Evolutionary conservation across 2,113 vertebrate species (phyloP).

Genomic region (Donacobius atricapilla): DNA sequence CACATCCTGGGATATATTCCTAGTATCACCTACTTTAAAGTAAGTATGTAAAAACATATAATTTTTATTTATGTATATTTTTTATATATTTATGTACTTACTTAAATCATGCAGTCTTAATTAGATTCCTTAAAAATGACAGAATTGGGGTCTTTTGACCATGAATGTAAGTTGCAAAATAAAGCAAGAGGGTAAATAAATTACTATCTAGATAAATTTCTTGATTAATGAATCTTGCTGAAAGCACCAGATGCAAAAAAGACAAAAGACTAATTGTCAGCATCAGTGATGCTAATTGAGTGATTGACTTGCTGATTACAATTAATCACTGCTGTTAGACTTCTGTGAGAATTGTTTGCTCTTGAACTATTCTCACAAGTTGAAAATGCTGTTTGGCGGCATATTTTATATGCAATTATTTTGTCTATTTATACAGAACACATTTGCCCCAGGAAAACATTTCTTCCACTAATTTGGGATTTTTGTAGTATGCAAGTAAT

Average conservation of each 20-base stretch:
- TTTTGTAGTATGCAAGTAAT: neutral
- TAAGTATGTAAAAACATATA: neutral
- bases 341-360: neutral
- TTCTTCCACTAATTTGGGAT: neutral
- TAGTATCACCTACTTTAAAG: neutral
- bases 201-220: neutral
- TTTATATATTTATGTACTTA: neutral
- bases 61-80: neutral
- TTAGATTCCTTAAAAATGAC: neutral
- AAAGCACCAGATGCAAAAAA: neutral
- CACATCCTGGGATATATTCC: neutral
- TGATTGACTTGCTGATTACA: constrained; percentile 33
- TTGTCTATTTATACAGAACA: neutral
- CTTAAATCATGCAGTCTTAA: neutral
- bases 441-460: neutral
- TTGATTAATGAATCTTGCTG: constrained; percentile 17
- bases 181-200: neutral
- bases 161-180: neutral
- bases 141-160: neutral
- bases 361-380: neutral
- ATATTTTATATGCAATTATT: neutral
- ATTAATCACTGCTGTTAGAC: neutral
- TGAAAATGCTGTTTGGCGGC: neutral
- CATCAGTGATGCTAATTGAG: neutral
- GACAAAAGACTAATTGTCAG: constrained; percentile 28